Conservation (phyloP, 2,113 vertebrate genomes). For the Rutilus rutilus region DNA sequence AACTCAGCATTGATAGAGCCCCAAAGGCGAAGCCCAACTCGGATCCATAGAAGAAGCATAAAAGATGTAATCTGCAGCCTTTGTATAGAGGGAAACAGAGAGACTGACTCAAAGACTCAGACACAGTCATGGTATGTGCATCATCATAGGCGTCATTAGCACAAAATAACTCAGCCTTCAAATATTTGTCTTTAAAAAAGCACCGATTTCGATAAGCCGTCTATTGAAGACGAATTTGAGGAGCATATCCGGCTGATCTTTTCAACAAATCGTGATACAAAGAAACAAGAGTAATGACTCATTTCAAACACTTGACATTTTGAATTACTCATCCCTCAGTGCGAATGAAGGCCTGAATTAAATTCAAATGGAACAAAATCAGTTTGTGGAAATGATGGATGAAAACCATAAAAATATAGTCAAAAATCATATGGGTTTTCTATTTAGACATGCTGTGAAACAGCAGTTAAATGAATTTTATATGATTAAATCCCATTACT, state of each 20-base stretch:
- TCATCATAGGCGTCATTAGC: background rate
- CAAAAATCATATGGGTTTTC: slow-evolving; percentile 27
- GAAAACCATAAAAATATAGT: slow-evolving; percentile 20
- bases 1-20: background rate
- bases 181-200: slow-evolving; percentile 11
- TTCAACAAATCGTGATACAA: slow-evolving; percentile 41
- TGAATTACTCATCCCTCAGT: slow-evolving; percentile 49
- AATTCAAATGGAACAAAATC: slow-evolving; percentile 46
- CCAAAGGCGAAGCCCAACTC: background rate
- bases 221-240: background rate
- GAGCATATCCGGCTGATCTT: slow-evolving; percentile 11
- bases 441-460: slow-evolving; percentile 28
- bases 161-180: background rate
- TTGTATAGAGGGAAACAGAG: background rate
- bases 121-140: slow-evolving; percentile 20
- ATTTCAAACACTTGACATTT: slow-evolving; percentile 46
- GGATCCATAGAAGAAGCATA: background rate
- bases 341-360: slow-evolving; percentile 39
- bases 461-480: slow-evolving; percentile 34
- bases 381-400: slow-evolving; percentile 24
- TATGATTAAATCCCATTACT: slow-evolving; percentile 24
- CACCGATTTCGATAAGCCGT: background rate
- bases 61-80: background rate
- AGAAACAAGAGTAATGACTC: slow-evolving; percentile 45
- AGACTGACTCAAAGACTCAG: background rate